Evolutionary conservation across 2,797 vertebrate species (phyloP).

Genomic region (Myotis daubentonii): DNA sequence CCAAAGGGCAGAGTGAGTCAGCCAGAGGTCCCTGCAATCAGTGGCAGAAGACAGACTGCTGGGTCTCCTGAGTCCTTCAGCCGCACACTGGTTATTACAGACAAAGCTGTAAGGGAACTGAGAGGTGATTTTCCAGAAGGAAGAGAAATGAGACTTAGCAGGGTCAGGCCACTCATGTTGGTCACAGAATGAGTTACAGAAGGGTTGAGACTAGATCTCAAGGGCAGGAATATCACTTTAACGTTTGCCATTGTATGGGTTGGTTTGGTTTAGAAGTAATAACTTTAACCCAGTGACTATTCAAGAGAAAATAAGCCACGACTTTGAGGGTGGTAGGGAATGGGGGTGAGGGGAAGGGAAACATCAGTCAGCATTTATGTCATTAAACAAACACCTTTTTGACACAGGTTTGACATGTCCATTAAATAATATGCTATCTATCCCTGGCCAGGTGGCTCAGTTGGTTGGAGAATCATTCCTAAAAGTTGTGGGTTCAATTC

Average conservation of each 20-base stretch:
- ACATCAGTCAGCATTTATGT: neutral
- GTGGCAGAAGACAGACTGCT: neutral
- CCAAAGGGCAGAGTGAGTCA: neutral
- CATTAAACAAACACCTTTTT: neutral
- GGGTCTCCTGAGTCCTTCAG: neutral
- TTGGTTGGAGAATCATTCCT: neutral
- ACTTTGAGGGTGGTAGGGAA: neutral
- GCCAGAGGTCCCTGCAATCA: neutral
- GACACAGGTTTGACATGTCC: neutral
- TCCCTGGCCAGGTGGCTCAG: neutral
- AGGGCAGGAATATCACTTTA: neutral
- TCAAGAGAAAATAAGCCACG: slow-evolving; percentile 12
- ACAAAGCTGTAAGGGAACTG: neutral
- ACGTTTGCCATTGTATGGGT: neutral
- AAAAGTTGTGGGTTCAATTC: neutral
- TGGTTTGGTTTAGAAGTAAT: neutral
- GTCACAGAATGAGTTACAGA: neutral
- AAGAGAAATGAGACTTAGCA: neutral
- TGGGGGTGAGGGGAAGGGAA: neutral
- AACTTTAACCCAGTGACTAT: neutral
- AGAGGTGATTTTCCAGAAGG: neutral
- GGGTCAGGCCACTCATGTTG: neutral
- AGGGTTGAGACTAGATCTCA: neutral
- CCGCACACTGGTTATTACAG: neutral
- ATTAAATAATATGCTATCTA: neutral